Percentiles rank a stretch among this genome's conserved stretches.
phyloP scores from a whole-genome alignment of 2,888 invertebrate species.

The Folsomia manolachei region DNA sequence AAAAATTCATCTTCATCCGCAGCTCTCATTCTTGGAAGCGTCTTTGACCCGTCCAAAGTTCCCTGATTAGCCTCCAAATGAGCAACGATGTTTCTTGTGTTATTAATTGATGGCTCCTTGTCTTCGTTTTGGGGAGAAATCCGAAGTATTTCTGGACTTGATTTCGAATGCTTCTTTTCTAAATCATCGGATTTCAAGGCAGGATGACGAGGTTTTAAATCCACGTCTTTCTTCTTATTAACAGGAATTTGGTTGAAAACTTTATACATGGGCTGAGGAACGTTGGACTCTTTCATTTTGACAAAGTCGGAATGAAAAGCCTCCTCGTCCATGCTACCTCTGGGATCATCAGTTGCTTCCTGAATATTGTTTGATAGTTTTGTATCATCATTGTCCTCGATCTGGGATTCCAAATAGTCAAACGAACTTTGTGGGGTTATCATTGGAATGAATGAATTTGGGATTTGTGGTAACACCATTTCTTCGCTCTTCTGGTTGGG shows the following conservation, averaged over 20 bases:
- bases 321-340: background rate
- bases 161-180: slow-evolving; percentile 12
- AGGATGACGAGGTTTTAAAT: background rate
- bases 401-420: background rate
- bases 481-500: background rate
- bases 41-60: slow-evolving; percentile 11
- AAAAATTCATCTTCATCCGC: background rate
- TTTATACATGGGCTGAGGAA: slow-evolving; percentile 21
- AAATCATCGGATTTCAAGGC: slow-evolving; percentile 11
- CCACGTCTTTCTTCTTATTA: background rate
- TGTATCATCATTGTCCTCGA: background rate
- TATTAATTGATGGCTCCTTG: background rate
- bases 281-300: background rate
- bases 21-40: slow-evolving; percentile 12
- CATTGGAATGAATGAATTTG: background rate
- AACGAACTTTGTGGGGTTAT: slow-evolving; percentile 1
- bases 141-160: background rate
- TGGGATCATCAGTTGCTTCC: background rate
- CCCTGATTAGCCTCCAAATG: slow-evolving; percentile 7
- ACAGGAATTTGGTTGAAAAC: slow-evolving; percentile 11
- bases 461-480: background rate
- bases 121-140: too few relatives aligned
- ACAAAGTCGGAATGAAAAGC: background rate
- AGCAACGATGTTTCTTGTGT: slow-evolving; percentile 7
- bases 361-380: background rate